Percentiles rank a stretch among this genome's conserved stretches.
phyloP scores from a whole-genome alignment of 2,113 vertebrate species.

The Solea senegalensis region DNA sequence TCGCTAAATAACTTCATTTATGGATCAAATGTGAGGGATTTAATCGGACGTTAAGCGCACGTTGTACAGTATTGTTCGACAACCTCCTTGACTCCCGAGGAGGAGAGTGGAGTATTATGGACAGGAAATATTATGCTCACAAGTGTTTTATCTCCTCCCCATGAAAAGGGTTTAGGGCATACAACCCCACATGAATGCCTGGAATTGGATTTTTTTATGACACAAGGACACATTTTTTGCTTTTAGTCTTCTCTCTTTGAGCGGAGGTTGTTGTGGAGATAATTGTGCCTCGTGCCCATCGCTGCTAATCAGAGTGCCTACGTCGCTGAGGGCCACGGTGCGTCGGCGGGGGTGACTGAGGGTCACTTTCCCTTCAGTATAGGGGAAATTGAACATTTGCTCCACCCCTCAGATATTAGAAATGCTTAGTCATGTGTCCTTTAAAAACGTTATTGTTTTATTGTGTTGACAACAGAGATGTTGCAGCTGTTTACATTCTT shows the following conservation, averaged over 20 bases:
- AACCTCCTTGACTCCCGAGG: neutral
- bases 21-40: neutral
- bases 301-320: neutral
- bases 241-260: conserved; percentile 8
- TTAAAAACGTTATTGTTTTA: too few relatives aligned
- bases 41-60: neutral
- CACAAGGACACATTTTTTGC: conserved; percentile 21
- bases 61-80: neutral
- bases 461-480: too few relatives aligned
- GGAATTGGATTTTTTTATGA: conserved; percentile 22
- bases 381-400: too few relatives aligned
- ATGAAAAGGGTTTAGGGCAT: conserved; percentile 18
- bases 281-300: neutral
- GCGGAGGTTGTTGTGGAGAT: conserved; percentile 2
- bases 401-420: too few relatives aligned
- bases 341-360: too few relatives aligned
- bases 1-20: neutral
- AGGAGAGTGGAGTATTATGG: neutral
- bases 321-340: too few relatives aligned
- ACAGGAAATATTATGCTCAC: conserved; percentile 17
- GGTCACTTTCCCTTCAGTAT: too few relatives aligned
- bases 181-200: neutral
- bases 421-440: too few relatives aligned
- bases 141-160: conserved; percentile 11
- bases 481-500: too few relatives aligned